Conservation (phyloP, 2,113 vertebrate species). For the Loxodonta africana region DNA sequence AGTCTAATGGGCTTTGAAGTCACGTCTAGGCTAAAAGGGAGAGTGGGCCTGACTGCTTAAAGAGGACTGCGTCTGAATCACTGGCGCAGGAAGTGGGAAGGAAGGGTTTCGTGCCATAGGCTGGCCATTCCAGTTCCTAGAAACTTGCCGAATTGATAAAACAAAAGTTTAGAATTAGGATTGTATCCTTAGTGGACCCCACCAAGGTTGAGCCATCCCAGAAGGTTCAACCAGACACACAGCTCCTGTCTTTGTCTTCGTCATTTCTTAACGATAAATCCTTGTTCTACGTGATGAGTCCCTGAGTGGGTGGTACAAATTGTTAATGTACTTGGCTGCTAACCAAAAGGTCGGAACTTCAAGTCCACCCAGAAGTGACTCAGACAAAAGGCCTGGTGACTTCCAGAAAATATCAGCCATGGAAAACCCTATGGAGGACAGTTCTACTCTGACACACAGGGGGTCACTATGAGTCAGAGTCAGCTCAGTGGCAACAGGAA, state of each 20-base stretch:
- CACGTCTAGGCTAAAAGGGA: constrained; percentile 55
- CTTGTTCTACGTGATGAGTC: constrained; percentile 52
- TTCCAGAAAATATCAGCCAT: not conserved
- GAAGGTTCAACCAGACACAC: not conserved
- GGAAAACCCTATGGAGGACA: not conserved
- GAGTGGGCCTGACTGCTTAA: not conserved
- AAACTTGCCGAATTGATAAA: not conserved
- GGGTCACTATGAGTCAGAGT: not conserved
- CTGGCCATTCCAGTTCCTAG: not conserved
- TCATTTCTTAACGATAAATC: not conserved
- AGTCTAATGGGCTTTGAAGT: constrained; percentile 61
- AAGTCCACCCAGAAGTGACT: not conserved
- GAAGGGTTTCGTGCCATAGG: not conserved
- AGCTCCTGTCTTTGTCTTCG: not conserved
- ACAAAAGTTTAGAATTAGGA: not conserved
- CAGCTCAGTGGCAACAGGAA: not conserved
- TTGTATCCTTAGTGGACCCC: not conserved
- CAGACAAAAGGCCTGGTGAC: not conserved
- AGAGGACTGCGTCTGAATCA: not conserved
- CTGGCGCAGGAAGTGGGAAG: not conserved
- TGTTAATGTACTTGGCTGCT: not conserved
- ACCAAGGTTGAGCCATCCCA: not conserved
- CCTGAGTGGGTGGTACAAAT: not conserved
- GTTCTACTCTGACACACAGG: not conserved
- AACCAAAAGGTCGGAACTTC: not conserved